Conservation (phyloP, 1,140 invertebrate genomes). For the Heterodera schachtii region DNA sequence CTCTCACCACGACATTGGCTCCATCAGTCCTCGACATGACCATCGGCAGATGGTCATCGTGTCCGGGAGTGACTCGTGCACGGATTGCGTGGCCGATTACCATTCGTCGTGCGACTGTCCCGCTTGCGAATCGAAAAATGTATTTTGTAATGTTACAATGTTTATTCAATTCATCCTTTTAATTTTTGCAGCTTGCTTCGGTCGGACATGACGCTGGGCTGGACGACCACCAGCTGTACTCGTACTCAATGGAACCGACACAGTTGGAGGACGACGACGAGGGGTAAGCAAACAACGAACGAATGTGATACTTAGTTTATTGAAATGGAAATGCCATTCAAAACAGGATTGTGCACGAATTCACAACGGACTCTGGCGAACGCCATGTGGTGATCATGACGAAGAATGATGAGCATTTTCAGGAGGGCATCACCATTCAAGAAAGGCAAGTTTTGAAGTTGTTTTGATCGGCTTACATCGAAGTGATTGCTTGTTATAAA, state of each 20-base stretch:
- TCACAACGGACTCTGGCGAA: constrained; percentile 22
- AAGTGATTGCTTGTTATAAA: too few species aligned
- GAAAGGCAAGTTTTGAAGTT: constrained; percentile 12
- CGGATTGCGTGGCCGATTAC: constrained; percentile 20
- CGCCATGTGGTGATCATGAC: constrained; percentile 31
- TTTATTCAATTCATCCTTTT: too few species aligned
- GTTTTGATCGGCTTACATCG: too few species aligned
- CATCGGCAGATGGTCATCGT: constrained; percentile 19
- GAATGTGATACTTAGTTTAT: background rate
- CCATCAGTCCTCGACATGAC: constrained; percentile 1
- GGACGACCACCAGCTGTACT: constrained; percentile 12
- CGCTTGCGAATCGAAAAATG: constrained; percentile 24
- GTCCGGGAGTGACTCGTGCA: constrained; percentile 14
- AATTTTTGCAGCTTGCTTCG: constrained; percentile 3
- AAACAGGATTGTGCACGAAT: constrained; percentile 25
- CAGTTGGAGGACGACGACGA: constrained; percentile 25
- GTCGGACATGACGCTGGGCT: constrained; percentile 8
- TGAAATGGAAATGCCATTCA: too few species aligned
- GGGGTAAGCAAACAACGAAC: background rate
- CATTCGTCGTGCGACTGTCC: constrained; percentile 20
- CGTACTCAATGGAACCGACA: constrained; percentile 11
- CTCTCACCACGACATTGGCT: constrained; percentile 9
- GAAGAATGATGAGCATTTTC: constrained; percentile 3
- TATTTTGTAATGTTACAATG: background rate
- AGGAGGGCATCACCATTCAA: constrained; percentile 6